Base-by-base conservation (phyloP, 2,888 invertebrate species). In the Galeopsomyia nigrocyanea region DNA sequence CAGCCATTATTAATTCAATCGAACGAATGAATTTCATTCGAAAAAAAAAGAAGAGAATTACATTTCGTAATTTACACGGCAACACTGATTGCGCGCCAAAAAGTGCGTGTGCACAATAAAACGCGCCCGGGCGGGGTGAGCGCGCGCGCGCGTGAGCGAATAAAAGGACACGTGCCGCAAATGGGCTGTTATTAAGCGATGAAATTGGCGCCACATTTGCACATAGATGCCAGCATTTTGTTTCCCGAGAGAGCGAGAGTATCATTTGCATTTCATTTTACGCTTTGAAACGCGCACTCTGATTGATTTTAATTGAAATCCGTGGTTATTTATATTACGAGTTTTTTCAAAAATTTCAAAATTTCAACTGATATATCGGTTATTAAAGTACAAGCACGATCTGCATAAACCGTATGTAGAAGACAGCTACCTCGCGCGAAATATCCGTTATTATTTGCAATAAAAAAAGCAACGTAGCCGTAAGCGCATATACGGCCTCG, bases 401-500 rank as follows among this genome's bases (percentile, higher is more conserved):
- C 66, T 75, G 76, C 68, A 67, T 69, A 74, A 75, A 76, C 66
- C 60, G 49, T 7, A 9, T 39, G 13, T 31, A 31, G 31, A n/a
- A 5, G 5, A 13, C 7, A 39, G 39, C 39, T 39, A 26, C 26
- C 57, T 51, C 21, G 68, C 57, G n/a, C n/a, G n/a, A 77, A 77
- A 78, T 79, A 77, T 80, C 78, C 80, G 79, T 79, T 82, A 81
- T 79, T 82, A 81, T 83, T 80, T 76, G 82, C 79, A 81, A 81
- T 84, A 83, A 84, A 84, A 84, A 79, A 82, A 83, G 26, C 82
- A 81, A 83, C 81, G 78, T 80, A 77, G 68, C 57, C 16, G 22
- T 21, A 39, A 39, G 55, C 47, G 56, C 61, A n/a, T 81, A 81
- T 82, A 82, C 79, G 79, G 79, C 79, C 80, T 83, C 84, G 81